These are phyloP conservation scores for Ancistrus triradiatus DNA, from an alignment of 2,113 vertebrate species.

Conservation along the genomic window DNA sequence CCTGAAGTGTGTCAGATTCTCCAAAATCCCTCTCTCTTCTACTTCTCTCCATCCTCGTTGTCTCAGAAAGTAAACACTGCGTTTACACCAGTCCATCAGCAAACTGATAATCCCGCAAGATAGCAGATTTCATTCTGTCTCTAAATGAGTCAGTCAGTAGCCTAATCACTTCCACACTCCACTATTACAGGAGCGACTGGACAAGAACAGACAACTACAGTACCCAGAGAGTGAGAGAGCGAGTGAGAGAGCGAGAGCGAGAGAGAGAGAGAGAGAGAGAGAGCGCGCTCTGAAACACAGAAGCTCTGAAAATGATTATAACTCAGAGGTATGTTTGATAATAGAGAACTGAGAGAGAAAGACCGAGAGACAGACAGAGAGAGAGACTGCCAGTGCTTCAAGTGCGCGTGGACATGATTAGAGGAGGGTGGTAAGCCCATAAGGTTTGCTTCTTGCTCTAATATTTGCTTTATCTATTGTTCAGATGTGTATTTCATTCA, in stretches of 20 bases:
- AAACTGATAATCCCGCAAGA: neutral
- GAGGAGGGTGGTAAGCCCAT: no score
- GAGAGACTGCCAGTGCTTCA: no score
- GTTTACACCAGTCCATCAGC: neutral
- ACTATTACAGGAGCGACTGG: neutral
- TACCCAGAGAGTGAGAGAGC: neutral
- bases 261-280: constrained; percentile 19
- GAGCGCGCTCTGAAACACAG: no score
- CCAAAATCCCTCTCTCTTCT: neutral
- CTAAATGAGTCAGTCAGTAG: neutral
- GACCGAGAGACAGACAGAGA: neutral
- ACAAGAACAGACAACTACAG: neutral
- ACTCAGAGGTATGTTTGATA: no score
- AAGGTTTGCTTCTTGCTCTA: no score
- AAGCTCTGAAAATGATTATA: no score
- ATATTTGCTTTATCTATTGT: no score
- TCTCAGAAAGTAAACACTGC: constrained; percentile 14
- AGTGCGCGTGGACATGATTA: no score
- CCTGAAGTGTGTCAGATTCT: neutral
- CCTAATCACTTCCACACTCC: neutral
- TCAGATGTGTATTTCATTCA: no score
- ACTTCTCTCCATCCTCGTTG: constrained; percentile 32
- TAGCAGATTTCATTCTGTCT: neutral
- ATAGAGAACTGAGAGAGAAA: neutral
- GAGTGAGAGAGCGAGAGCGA: neutral